These are phyloP conservation scores for Phoxinus dragarum DNA, from an alignment of 2,797 vertebrate genomes.

Conservation along the genomic window DNA sequence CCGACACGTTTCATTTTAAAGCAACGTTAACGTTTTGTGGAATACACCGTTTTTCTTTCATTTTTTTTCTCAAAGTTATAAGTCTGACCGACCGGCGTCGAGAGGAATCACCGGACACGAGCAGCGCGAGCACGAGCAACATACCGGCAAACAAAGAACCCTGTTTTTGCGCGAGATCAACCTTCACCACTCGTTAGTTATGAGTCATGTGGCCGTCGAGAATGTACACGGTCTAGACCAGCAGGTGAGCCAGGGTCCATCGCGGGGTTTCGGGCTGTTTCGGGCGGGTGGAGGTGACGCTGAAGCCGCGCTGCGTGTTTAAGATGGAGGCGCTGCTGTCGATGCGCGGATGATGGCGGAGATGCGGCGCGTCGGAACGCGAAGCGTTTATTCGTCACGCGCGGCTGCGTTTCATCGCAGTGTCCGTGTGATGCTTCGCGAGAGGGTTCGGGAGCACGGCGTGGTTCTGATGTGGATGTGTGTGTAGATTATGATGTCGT, in stretches of 20 bases:
- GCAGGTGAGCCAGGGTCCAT: constrained; percentile 84
- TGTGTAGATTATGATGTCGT: no score
- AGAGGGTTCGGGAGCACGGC: background rate
- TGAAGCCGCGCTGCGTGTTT: constrained; percentile 45
- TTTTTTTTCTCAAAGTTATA: constrained; percentile 2
- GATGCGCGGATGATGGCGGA: constrained; percentile 59
- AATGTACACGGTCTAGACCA: constrained; percentile 99
- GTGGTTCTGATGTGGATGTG: background rate
- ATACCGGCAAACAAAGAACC: constrained; percentile 80
- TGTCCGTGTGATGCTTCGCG: background rate
- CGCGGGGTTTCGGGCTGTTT: constrained; percentile 59
- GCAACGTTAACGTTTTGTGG: background rate
- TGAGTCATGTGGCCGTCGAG: constrained; percentile 99
- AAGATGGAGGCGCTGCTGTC: constrained; percentile 74
- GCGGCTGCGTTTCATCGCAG: background rate
- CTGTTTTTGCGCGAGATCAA: constrained; percentile 76
- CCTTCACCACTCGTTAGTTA: constrained; percentile 91
- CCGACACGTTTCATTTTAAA: background rate
- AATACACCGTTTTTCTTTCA: background rate
- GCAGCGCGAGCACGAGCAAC: constrained; percentile 56
- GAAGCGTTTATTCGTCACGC: constrained; percentile 31
- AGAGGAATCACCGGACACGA: constrained; percentile 20
- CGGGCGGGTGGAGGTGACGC: no score
- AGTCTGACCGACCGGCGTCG: constrained; percentile 24
- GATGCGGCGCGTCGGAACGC: constrained; percentile 37